Conservation (phyloP, 2,797 vertebrate genomes). For the Helarctos malayanus region DNA sequence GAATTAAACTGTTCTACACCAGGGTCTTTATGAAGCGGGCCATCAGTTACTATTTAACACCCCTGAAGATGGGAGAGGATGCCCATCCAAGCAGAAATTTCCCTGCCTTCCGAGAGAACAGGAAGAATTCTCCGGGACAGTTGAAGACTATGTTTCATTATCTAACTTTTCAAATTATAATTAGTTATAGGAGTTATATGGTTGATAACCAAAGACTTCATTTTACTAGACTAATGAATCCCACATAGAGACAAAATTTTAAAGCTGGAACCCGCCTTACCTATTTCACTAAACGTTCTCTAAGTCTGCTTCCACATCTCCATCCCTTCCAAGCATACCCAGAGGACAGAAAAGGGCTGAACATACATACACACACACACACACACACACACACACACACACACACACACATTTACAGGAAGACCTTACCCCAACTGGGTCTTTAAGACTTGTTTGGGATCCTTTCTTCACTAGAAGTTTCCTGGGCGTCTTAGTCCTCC, state of each 20-base stretch:
- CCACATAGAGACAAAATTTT: constrained; percentile 18
- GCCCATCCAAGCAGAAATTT: neutral
- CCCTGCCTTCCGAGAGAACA: neutral
- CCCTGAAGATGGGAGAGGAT: neutral
- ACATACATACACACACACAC: neutral
- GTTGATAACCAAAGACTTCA: neutral
- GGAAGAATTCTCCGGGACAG: neutral
- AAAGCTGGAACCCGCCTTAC: neutral
- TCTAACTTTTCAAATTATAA: constrained; percentile 51
- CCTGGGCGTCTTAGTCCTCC: constrained; percentile 92
- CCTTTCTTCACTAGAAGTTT: constrained; percentile 91
- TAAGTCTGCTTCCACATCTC: neutral
- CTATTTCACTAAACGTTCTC: neutral
- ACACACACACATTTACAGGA: neutral
- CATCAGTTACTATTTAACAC: neutral
- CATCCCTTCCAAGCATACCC: neutral
- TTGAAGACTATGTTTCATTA: neutral
- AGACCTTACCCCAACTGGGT: constrained; percentile 95
- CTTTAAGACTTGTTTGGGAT: constrained; percentile 91
- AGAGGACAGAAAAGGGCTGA: neutral
- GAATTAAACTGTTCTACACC: neutral
- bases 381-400: neutral
- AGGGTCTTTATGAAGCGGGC: neutral
- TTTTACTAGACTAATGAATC: constrained; percentile 17
- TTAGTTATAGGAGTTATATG: neutral